Evolutionary conservation across 2,888 invertebrate genomes (phyloP).

Genomic region (Philereme vetulata): DNA sequence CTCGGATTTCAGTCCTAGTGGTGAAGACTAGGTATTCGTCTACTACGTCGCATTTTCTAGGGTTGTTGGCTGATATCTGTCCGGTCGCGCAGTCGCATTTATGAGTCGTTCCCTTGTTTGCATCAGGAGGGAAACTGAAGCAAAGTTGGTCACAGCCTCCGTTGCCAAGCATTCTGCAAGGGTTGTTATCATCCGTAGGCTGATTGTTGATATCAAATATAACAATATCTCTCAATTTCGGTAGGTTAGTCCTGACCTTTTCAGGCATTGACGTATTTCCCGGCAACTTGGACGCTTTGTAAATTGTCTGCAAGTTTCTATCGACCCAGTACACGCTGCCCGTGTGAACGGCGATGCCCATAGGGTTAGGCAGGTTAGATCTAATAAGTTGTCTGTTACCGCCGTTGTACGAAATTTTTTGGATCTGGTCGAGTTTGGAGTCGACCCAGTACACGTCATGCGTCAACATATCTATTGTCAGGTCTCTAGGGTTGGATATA

Average conservation of each 20-base stretch:
- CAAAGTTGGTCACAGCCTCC: conserved; percentile 97
- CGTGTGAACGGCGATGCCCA: conserved; percentile 95
- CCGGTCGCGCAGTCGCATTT: conserved; percentile 97
- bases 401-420: conserved; percentile 93
- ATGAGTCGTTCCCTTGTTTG: conserved; percentile 80
- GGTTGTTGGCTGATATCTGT: conserved; percentile 85
- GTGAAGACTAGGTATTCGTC: conserved; percentile 97
- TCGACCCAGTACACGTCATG: conserved; percentile 99
- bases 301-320: conserved; percentile 92
- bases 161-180: conserved; percentile 89
- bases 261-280: conserved; percentile 88
- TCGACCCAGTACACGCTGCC: conserved; percentile 97
- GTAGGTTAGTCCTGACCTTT: conserved; percentile 91
- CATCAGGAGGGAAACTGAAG: conserved; percentile 93
- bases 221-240: conserved; percentile 94
- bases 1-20: conserved; percentile 96
- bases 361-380: conserved; percentile 94
- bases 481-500: conserved; percentile 94
- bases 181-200: conserved; percentile 91
- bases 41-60: conserved; percentile 90
- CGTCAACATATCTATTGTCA: conserved; percentile 95
- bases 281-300: conserved; percentile 90
- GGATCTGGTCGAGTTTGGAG: conserved; percentile 96
- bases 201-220: conserved; percentile 96
- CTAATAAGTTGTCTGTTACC: conserved; percentile 92